These are phyloP conservation scores for Penaeus indicus DNA, from an alignment of 1,140 invertebrate genomes.

Conservation along the genomic window DNA sequence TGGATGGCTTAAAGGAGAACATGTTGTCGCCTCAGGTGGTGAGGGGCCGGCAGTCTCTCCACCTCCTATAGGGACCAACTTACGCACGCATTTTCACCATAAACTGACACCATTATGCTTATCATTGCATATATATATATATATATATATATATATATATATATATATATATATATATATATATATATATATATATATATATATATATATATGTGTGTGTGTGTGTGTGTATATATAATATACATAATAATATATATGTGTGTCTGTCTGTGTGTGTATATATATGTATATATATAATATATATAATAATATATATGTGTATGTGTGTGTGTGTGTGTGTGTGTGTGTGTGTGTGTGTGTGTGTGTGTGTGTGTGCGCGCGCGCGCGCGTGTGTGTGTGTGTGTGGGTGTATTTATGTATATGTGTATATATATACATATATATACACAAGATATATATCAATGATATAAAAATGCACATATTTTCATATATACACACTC, in stretches of 20 bases:
- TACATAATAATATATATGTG: neutral
- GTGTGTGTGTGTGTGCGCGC: neutral
- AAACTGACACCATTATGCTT: too few species aligned
- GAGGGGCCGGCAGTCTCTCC: too few species aligned
- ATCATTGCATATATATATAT: too few species aligned
- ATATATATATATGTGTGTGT: neutral
- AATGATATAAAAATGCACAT: neutral
- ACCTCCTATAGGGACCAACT: too few species aligned
- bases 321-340: neutral
- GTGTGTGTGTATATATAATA: neutral
- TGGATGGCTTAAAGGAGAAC: too few species aligned
- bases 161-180: neutral
- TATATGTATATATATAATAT: neutral
- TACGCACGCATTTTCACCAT: too few species aligned
- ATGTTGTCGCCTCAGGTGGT: too few species aligned
- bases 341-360: neutral
- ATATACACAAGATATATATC: too few species aligned
- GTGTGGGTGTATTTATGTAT: neutral
- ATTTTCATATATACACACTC: neutral
- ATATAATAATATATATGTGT: neutral
- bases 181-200: neutral
- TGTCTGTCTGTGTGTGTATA: neutral
- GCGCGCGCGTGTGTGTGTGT: neutral
- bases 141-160: too few species aligned
- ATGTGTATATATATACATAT: constrained; percentile 1